phyloP scores from a whole-genome alignment of 2,113 vertebrate genomes.

The Todiramphus chloris region DNA sequence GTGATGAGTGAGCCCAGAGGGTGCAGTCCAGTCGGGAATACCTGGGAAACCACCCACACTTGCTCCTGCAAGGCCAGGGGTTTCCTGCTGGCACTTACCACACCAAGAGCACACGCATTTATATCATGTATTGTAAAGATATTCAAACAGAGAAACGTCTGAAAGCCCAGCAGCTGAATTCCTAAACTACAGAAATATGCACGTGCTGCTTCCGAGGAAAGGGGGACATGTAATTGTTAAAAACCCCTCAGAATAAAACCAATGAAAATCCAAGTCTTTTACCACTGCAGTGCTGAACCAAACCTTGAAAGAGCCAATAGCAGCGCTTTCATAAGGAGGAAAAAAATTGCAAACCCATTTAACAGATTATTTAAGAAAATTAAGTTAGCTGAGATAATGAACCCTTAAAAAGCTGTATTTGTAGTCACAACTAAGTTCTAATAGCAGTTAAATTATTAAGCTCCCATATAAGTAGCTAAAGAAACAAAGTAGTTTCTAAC shows the following conservation, averaged over 20 bases:
- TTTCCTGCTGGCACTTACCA: not conserved
- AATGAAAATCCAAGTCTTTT: not conserved
- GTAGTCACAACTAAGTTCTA: conserved; percentile 36
- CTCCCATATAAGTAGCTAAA: not conserved
- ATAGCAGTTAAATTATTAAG: conserved; percentile 46
- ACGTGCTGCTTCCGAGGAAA: not conserved
- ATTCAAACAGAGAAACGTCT: not conserved
- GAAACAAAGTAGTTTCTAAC: not conserved
- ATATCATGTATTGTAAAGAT: not conserved
- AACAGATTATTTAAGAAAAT: conserved; percentile 8
- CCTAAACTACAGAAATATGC: not conserved
- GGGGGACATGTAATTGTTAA: not conserved
- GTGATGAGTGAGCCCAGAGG: not conserved
- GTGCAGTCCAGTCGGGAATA: not conserved
- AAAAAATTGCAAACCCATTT: not conserved
- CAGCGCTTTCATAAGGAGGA: not conserved
- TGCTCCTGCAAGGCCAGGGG: not conserved
- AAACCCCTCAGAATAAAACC: conserved; percentile 6
- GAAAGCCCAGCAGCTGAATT: not conserved
- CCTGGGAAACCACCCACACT: not conserved
- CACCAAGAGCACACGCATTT: not conserved
- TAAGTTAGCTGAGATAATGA: conserved; percentile 30
- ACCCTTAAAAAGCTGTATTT: conserved; percentile 36
- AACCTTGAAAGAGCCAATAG: not conserved
- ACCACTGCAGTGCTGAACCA: not conserved